A percentile compares a stretch with the other conserved stretches of the same genome.
Evolutionary conservation across 2,888 invertebrate species (phyloP).

Genomic region (Trichogramma evanescens): DNA sequence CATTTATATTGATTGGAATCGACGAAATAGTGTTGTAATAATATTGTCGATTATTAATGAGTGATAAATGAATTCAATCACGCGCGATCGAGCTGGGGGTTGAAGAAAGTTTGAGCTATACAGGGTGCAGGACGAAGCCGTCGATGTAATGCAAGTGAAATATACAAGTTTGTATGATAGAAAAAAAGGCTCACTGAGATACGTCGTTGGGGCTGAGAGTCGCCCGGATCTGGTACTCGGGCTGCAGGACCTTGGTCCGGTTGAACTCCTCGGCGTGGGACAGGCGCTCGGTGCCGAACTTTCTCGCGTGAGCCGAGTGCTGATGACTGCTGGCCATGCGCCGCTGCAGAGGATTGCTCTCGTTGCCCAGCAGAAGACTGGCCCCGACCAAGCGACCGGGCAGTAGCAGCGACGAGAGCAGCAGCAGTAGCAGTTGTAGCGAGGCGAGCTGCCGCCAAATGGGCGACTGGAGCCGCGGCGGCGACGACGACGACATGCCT

Average conservation of each 20-base stretch:
- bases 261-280: constrained; percentile 42
- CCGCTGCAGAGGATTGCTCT: constrained; percentile 20
- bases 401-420: constrained; percentile 19
- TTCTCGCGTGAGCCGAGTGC: constrained; percentile 33
- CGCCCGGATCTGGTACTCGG: constrained; percentile 44
- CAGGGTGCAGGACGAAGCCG: too few relatives aligned
- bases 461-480: background rate
- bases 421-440: constrained; percentile 16
- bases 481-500: background rate
- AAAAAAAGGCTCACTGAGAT: constrained; percentile 39
- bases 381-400: background rate
- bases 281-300: constrained; percentile 37
- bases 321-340: constrained; percentile 14
- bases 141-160: background rate
- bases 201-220: constrained; percentile 40
- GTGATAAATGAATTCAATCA: too few relatives aligned
- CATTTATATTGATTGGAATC: too few relatives aligned
- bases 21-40: too few relatives aligned
- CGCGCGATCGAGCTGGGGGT: too few relatives aligned
- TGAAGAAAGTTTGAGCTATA: too few relatives aligned
- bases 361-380: background rate
- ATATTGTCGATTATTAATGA: too few relatives aligned
- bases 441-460: background rate
- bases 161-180: background rate
- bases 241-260: constrained; percentile 41